These are phyloP conservation scores for Gymnogyps californianus DNA, from an alignment of 2,113 vertebrate genomes.

Conservation along the genomic window DNA sequence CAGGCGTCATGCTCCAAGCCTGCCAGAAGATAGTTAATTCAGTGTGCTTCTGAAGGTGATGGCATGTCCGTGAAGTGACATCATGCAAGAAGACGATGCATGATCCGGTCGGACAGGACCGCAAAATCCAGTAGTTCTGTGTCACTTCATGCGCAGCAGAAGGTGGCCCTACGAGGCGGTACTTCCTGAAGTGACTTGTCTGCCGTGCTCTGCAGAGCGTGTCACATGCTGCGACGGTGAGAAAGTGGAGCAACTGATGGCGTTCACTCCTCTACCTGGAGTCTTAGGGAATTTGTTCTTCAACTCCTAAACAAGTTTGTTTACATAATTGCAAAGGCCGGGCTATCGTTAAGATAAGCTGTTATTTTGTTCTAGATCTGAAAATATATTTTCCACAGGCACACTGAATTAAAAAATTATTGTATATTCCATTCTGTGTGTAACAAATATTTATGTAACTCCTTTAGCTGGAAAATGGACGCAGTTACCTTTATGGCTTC, in stretches of 20 bases:
- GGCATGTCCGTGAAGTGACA: neutral
- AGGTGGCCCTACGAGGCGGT: fast-evolving
- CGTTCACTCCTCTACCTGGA: neutral
- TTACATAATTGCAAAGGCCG: neutral
- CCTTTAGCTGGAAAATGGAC: neutral
- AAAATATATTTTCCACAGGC: neutral
- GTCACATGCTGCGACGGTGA: neutral
- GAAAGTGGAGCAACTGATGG: neutral
- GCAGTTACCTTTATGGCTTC: neutral
- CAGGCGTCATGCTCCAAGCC: neutral
- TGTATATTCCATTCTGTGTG: neutral
- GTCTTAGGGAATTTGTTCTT: neutral
- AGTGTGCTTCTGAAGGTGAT: neutral
- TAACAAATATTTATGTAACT: neutral
- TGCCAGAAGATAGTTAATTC: neutral
- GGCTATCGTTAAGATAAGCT: neutral
- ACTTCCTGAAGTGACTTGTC: neutral
- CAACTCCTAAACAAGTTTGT: neutral
- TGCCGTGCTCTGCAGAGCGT: fast-evolving
- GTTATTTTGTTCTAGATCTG: neutral
- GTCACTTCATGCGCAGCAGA: neutral
- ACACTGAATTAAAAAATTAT: neutral
- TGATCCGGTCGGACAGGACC: neutral
- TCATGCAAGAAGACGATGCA: fast-evolving
- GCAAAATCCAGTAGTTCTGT: neutral